Percentiles rank a stretch among this genome's conserved stretches.
These are phyloP conservation scores for Lepidurus arcticus DNA, from an alignment of 1,140 invertebrate species.

Conservation along the genomic window DNA sequence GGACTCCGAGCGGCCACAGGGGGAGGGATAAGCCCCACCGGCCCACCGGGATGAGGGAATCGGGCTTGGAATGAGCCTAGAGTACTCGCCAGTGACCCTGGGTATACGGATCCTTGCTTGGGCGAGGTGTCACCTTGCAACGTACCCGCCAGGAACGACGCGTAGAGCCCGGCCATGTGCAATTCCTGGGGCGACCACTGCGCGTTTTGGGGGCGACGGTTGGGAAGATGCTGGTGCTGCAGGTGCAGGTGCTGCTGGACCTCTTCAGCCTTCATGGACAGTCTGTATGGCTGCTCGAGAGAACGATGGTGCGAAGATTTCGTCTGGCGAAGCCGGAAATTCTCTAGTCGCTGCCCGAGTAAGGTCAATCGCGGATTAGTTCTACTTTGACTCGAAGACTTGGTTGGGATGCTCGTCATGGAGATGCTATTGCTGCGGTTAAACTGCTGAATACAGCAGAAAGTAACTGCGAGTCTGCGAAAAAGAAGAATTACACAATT, in stretches of 20 bases:
- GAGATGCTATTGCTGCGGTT: not conserved
- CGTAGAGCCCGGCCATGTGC: constrained; percentile 11
- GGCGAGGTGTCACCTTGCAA: constrained; percentile 26
- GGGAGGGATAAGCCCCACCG: not conserved
- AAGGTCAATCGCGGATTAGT: not conserved
- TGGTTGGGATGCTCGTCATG: constrained; percentile 2
- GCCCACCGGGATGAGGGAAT: not conserved
- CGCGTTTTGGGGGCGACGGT: not conserved
- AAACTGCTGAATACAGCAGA: too few relatives aligned
- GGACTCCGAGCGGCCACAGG: not conserved
- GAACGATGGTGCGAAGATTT: not conserved
- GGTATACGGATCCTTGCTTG: constrained; percentile 30
- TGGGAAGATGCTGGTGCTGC: not conserved
- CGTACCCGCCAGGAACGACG: not conserved
- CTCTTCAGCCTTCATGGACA: constrained; percentile 18
- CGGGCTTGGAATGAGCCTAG: not conserved
- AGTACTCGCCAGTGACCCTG: not conserved
- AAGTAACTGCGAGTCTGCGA: too few relatives aligned
- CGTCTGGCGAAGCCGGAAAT: not conserved
- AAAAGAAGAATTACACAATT: too few relatives aligned
- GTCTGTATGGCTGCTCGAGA: not conserved
- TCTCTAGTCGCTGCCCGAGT: not conserved
- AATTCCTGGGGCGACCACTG: constrained; percentile 7
- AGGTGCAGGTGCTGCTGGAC: constrained; percentile 8
- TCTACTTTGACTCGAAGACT: not conserved